Evolutionary conservation across 2,888 invertebrate species (phyloP), one percentile per base, ranked within the genome.

Genomic region (Pollenia amentaria): DNA sequence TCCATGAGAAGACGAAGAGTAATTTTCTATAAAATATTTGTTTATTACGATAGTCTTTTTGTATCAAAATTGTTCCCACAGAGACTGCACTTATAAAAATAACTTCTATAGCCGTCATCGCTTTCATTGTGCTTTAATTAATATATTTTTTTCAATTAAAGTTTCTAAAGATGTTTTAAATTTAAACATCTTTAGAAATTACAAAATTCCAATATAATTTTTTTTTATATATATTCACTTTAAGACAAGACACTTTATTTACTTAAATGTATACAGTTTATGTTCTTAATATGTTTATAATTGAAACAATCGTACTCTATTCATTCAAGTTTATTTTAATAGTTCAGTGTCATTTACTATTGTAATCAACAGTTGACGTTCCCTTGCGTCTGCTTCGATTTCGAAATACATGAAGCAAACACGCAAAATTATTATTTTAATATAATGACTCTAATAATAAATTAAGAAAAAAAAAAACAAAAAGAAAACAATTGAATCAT

Each of bases 341-440:
- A 77, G 83, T 83, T 83, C 83, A 83, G 69, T 83, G 83, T 72
- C 83, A 83, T 77, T 69, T 83, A n/a, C 69, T 76, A 53, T 77
- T 83, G 62, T 76, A 62, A 83, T 83, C 76, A 38, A 67, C 40
- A 53, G 12, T 48, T 42, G 4, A 29, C 44, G 12, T 69, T 69
- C 82, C 48, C 60, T 51, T 75, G 75, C 38, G 42, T 46, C 69
- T 69, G 44, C 14, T 48, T 18, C 38, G 3, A 42, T 18, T 64
- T 53, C 29, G 16, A 57, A 81, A 60, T 14, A 42, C 10, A 46
- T 29, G 29, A 29, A 29, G 6, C 29, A 29, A 48, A 60, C 46
- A 60, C 48, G 78, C 57, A 69, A 78, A 57, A 21, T 67, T 69
- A 18, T 46, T 29, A 42, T 67, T 81, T 73, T n/a, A 57, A 57